Base-by-base conservation (phyloP, 2,888 invertebrate species). In the Oxyscelio sp. region DNA sequence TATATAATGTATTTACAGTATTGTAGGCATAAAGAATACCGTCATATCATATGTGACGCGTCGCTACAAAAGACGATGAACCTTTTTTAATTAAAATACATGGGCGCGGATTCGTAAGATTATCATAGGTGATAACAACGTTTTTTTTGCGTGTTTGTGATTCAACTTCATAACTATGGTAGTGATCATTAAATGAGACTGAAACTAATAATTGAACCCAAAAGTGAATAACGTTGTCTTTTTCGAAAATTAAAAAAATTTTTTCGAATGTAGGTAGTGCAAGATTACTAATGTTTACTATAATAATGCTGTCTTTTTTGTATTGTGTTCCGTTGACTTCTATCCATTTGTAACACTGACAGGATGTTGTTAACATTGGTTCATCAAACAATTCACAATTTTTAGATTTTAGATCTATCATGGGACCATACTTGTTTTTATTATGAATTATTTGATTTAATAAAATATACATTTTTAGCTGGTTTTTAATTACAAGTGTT, bases 401-500 rank as follows among this genome's bases (percentile, higher is more conserved):
- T 11, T 22, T 13, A 21, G 22, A 2, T 50, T n/a, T n/a, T n/a
- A n/a, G n/a, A n/a, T n/a, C n/a, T n/a, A n/a, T n/a, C n/a, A n/a
- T n/a, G n/a, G n/a, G n/a, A n/a, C n/a, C n/a, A 22, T 3, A 50
- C 9, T 3, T 11, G 21, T 50, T 8, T 9, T 9, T 2, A 34
- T 11, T 50, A 22, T 50, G 5, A 2, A 50, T 13, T 22, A 4
- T 2, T 50, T 21, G 13, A 50, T 50, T 50, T 22, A 50, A 22
- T 2, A 4, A 50, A 13, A 22, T 21, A 22, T 8, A 50, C 22
- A 50, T 34, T 58, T 71, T 56, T 21, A 71, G 13, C 43, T 71
- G 70, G 48, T 58, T 15, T 71, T 34, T 71, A 17, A 58, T 71
- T 0, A 48, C 58, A 9, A 71, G 27, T 19, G 45, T 58, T 45